Evolutionary conservation across 2,888 invertebrate genomes (phyloP).

Genomic region (Pheosia gnoma): DNA sequence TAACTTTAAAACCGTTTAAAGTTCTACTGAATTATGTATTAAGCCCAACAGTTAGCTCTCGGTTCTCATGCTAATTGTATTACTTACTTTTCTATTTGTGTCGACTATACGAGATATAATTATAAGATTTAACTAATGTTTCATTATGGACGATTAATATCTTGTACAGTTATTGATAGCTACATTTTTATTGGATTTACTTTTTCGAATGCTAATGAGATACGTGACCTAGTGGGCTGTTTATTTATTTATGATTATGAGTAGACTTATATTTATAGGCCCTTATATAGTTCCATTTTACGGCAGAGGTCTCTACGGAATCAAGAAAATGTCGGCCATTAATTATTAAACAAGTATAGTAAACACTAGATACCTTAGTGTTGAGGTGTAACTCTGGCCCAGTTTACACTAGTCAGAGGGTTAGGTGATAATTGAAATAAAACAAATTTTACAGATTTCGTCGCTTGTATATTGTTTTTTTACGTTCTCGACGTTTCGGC

Average conservation of each 20-base stretch:
- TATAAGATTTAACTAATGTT: slow-evolving; percentile 35
- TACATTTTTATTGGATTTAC: slow-evolving; percentile 22
- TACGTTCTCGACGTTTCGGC: too few species aligned
- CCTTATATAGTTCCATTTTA: neutral
- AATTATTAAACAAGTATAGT: too few species aligned
- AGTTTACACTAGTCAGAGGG: too few species aligned
- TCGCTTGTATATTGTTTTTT: too few species aligned
- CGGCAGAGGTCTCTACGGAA: neutral
- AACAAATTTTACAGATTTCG: too few species aligned
- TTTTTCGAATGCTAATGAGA: slow-evolving; percentile 14
- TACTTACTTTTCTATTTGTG: slow-evolving; percentile 36
- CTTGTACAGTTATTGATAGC: slow-evolving; percentile 28
- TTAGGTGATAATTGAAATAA: too few species aligned
- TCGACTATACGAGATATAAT: slow-evolving; percentile 34
- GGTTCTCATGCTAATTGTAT: slow-evolving; percentile 61
- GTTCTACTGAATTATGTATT: slow-evolving; percentile 60
- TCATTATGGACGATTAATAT: slow-evolving; percentile 23
- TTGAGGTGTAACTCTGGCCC: too few species aligned
- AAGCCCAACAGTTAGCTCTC: slow-evolving; percentile 57
- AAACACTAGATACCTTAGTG: too few species aligned
- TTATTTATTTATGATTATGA: slow-evolving; percentile 23
- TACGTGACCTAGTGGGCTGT: slow-evolving; percentile 31
- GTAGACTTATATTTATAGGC: too few species aligned
- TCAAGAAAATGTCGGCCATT: too few species aligned
- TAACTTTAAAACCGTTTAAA: slow-evolving; percentile 42